phyloP scores from a whole-genome alignment of 2,888 invertebrate genomes.

The Alentia gelatinosa region DNA sequence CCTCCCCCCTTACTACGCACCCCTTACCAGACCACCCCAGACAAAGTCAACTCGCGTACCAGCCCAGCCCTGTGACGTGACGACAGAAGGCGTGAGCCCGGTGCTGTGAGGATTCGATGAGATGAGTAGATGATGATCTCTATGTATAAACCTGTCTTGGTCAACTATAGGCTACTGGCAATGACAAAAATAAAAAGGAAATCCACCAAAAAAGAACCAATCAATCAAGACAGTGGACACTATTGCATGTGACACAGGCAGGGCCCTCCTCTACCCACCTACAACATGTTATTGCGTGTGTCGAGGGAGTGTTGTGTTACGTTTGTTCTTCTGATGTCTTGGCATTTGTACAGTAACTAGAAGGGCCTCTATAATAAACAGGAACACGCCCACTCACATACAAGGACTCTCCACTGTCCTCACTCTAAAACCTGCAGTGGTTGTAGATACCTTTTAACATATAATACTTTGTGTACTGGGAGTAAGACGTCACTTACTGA shows the following conservation, averaged over 20 bases:
- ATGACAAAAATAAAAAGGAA: neutral
- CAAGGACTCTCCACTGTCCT: neutral
- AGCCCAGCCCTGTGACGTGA: no score
- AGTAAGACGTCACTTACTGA: neutral
- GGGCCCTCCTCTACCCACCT: no score
- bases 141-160: neutral
- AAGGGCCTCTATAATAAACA: neutral
- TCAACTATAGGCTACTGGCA: no score
- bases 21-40: no score
- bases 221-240: neutral
- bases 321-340: no score
- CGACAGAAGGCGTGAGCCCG: no score
- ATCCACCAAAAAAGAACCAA: conserved; percentile 5
- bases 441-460: neutral
- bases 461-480: conserved; percentile 26
- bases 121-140: neutral
- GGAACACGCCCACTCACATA: neutral
- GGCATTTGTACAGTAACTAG: conserved; percentile 4
- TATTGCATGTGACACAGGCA: neutral
- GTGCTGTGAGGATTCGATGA: neutral
- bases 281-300: no score
- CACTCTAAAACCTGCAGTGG: no score
- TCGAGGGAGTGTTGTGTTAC: no score
- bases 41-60: no score
- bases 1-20: no score